Percentiles rank a stretch among this genome's conserved stretches.
phyloP scores from a whole-genome alignment of 2,797 vertebrate genomes.

The Aldrovandia affinis region DNA sequence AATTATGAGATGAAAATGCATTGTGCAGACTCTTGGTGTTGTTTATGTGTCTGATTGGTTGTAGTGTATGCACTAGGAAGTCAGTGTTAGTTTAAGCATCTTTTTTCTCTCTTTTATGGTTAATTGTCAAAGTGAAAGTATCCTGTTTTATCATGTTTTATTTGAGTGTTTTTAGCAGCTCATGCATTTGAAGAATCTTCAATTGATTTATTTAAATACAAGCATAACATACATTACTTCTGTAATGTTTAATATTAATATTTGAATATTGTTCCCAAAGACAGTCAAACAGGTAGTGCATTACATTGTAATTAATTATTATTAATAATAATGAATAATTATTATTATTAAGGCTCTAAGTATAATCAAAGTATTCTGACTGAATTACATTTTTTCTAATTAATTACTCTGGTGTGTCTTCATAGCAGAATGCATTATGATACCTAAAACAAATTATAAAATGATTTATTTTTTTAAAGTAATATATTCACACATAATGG shows the following conservation, averaged over 20 bases:
- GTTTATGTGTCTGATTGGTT: background rate
- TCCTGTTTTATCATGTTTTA: background rate
- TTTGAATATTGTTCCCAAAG: no score
- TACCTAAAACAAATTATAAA: no score
- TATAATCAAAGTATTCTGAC: background rate
- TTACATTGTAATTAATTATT: background rate
- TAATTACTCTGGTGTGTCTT: background rate
- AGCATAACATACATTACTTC: no score
- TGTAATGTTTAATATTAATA: no score
- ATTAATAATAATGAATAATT: background rate
- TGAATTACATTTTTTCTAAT: background rate
- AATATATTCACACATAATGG: background rate
- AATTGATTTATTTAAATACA: no score
- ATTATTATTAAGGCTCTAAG: background rate
- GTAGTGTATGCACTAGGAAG: background rate
- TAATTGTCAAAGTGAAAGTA: background rate
- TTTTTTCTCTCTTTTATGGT: background rate
- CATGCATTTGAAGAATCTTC: constrained; percentile 21
- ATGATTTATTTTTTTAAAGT: background rate
- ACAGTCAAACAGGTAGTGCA: no score
- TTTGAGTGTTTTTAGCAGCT: background rate
- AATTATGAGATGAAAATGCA: background rate
- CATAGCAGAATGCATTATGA: no score
- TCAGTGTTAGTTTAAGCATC: background rate
- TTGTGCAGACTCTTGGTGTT: background rate